phyloP scores from a whole-genome alignment of 2,797 vertebrate species.

The Gallirallus australis region DNA sequence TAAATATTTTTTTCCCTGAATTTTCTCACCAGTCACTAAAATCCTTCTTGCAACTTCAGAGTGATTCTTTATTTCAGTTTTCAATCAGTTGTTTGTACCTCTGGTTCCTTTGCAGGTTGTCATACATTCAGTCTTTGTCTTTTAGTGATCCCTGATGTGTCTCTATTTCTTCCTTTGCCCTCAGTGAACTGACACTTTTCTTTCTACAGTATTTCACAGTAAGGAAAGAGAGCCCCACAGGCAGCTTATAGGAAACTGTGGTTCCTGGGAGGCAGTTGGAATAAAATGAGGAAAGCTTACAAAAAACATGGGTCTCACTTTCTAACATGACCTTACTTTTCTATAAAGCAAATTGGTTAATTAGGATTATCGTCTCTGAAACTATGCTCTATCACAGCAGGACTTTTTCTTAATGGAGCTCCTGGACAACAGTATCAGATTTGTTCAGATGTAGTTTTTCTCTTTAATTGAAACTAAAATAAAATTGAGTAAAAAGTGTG shows the following conservation, averaged over 20 bases:
- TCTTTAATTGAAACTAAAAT: neutral
- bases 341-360: constrained; percentile 7
- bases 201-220: neutral
- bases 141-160: neutral
- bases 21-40: neutral
- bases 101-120: neutral
- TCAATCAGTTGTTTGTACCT: neutral
- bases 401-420: neutral
- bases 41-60: neutral
- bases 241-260: neutral
- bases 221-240: neutral
- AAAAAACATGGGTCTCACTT: neutral
- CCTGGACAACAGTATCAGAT: neutral
- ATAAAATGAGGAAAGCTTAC: neutral
- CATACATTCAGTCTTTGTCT: neutral
- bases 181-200: neutral
- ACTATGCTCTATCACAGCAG: neutral
- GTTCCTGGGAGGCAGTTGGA: neutral
- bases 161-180: neutral
- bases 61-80: neutral
- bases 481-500: neutral
- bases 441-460: neutral
- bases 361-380: neutral
- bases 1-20: neutral
- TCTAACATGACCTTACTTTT: neutral